Conservation (phyloP, 1,140 invertebrate genomes). For the Hetaerina americana region DNA sequence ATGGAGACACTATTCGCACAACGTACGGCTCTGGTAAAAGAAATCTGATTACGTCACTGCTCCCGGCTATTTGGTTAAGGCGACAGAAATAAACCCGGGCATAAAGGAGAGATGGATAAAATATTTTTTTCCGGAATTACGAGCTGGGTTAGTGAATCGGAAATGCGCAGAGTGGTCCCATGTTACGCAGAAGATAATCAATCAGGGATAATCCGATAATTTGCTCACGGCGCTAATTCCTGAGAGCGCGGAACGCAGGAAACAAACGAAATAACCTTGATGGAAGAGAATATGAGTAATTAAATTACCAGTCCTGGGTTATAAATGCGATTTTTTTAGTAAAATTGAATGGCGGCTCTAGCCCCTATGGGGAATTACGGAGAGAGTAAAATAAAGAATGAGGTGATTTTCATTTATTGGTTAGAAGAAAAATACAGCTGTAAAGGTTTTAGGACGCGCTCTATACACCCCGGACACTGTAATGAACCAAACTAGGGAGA, state of each 20-base stretch:
- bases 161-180: background rate
- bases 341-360: background rate
- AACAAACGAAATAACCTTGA: background rate
- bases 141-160: background rate
- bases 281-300: background rate
- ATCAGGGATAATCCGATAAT: background rate
- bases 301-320: background rate
- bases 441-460: too few species aligned
- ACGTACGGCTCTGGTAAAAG: too few species aligned
- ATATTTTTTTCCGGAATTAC: too few species aligned
- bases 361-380: background rate
- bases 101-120: too few species aligned
- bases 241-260: background rate
- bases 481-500: too few species aligned
- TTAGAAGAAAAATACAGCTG: background rate
- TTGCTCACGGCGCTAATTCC: background rate
- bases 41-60: too few species aligned
- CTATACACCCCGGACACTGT: too few species aligned
- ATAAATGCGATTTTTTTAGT: background rate
- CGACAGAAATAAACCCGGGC: too few species aligned
- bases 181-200: background rate
- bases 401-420: background rate
- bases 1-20: too few species aligned
- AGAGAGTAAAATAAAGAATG: background rate
- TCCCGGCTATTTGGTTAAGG: too few species aligned